Base-by-base conservation (phyloP, 2,113 vertebrate species). In the Jaculus jaculus region DNA sequence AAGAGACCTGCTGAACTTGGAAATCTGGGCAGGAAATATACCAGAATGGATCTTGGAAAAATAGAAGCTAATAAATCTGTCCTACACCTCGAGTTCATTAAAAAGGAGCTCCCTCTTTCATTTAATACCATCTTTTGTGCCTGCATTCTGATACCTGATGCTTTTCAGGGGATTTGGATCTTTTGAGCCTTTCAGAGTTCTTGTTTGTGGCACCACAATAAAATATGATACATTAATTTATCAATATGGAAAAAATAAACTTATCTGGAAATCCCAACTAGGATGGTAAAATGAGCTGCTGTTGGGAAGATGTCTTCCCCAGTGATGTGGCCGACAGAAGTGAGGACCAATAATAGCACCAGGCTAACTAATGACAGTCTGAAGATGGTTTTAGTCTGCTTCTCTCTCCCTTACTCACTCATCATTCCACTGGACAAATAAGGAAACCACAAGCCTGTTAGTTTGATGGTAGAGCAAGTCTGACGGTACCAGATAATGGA, bases 1-100 rank as follows among this genome's bases (percentile, higher is more conserved):
- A 68, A 94, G 74, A 88, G 84, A 89, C 68, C 90, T 94, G 84
- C 74, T 93, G 75, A 90, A 86, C 86, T 90, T 93, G 91, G 91
- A 95, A 97, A 90, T 96, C 80, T 87, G 74, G 84, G 83, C 94
- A 97, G 96, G 93, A 96, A 96, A 90, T 95, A 94, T 21, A 92
- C 23, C 47, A 82, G 84, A 96, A 95, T 93, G 95, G 60, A 95
- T 68, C 93, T 94, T 94, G 95, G 92, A 95, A 93, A 96, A 94
- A 94, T 96, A 73, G 90, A 93, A 96, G 87, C 90, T 96, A 97
- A 96, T 97, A 97, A 97, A 97, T 97, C 97, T 96, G 97, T 97
- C 97, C 88, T 94, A 95, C 96, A 97, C 97, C 96, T 97, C 7
- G 16, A 82, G 95, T 97, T 97, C 97, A 97, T 97, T 97, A 96